A percentile compares a stretch with the other conserved stretches of the same genome.
phyloP scores from a whole-genome alignment of 2,113 vertebrate genomes.

The Scomber colias region DNA sequence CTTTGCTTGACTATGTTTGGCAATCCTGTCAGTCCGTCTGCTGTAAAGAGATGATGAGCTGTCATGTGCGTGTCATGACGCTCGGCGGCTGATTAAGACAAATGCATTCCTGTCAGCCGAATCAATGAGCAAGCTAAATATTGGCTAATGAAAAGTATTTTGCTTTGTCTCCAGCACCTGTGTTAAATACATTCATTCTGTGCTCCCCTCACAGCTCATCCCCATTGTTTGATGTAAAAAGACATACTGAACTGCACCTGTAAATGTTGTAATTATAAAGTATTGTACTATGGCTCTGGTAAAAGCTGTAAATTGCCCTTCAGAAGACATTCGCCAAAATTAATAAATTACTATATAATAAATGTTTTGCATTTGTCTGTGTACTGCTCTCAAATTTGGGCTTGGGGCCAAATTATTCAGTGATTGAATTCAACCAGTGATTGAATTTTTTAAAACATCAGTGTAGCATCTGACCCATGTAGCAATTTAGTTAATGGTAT shows the following conservation, averaged over 20 bases:
- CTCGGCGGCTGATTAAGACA: slow-evolving; percentile 38
- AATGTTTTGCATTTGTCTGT: slow-evolving; percentile 27
- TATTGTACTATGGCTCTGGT: slow-evolving; percentile 85
- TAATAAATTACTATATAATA: slow-evolving; percentile 85
- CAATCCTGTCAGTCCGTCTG: slow-evolving; percentile 41
- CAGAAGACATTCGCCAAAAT: slow-evolving; percentile 81
- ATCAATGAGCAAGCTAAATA: slow-evolving; percentile 16
- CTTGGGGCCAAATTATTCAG: neutral
- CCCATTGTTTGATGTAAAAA: slow-evolving; percentile 73
- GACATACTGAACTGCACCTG: slow-evolving; percentile 74
- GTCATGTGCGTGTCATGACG: slow-evolving; percentile 3
- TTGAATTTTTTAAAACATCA: neutral
- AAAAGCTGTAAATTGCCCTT: slow-evolving; percentile 85
- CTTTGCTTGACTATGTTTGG: slow-evolving; percentile 58
- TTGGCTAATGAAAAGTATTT: slow-evolving; percentile 40
- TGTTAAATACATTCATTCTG: slow-evolving; percentile 57
- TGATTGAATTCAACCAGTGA: neutral
- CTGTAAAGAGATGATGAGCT: slow-evolving; percentile 35
- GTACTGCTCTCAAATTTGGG: slow-evolving; percentile 10
- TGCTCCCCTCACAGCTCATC: slow-evolving; percentile 61
- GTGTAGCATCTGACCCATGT: neutral
- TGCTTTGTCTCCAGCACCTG: slow-evolving; percentile 52
- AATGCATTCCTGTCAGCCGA: slow-evolving; percentile 40
- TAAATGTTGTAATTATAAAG: slow-evolving; percentile 86
- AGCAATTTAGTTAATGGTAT: no score